These are phyloP conservation scores for Heliconius aoede DNA, from an alignment of 2,888 invertebrate genomes.

Conservation along the genomic window DNA sequence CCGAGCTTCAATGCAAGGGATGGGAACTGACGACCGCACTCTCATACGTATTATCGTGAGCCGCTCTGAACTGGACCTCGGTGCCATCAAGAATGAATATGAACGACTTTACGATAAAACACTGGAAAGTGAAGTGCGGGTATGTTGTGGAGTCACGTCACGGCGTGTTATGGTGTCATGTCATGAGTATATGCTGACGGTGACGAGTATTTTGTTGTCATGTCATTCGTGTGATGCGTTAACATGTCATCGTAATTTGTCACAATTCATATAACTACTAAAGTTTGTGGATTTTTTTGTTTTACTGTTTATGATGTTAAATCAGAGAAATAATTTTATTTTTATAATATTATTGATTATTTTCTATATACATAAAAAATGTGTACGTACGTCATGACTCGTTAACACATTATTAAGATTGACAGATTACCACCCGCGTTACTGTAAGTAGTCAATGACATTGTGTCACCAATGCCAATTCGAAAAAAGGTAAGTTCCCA, in stretches of 20 bases:
- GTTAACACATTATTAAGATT: neutral
- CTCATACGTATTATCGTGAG: conserved; percentile 88
- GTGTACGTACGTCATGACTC: neutral
- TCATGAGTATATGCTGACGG: neutral
- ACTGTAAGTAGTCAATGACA: neutral
- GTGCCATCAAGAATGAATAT: conserved; percentile 87
- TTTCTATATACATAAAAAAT: too few species aligned
- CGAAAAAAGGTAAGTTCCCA: neutral
- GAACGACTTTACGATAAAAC: conserved; percentile 88
- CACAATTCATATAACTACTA: neutral
- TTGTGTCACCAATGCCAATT: neutral
- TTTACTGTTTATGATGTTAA: neutral
- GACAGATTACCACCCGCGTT: neutral
- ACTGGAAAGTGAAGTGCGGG: conserved; percentile 85
- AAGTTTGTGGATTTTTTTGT: neutral
- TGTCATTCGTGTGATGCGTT: neutral
- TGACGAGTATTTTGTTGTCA: neutral
- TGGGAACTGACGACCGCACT: conserved; percentile 88
- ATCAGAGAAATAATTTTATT: neutral
- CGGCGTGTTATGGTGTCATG: neutral
- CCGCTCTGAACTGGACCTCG: conserved; percentile 88
- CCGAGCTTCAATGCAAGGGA: conserved; percentile 86
- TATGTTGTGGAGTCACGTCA: conserved; percentile 59
- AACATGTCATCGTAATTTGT: neutral
- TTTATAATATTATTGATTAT: neutral